Percentiles rank a stretch among this genome's conserved stretches.
phyloP scores from a whole-genome alignment of 1,140 invertebrate genomes.

The Meloidogyne floridensis region DNA sequence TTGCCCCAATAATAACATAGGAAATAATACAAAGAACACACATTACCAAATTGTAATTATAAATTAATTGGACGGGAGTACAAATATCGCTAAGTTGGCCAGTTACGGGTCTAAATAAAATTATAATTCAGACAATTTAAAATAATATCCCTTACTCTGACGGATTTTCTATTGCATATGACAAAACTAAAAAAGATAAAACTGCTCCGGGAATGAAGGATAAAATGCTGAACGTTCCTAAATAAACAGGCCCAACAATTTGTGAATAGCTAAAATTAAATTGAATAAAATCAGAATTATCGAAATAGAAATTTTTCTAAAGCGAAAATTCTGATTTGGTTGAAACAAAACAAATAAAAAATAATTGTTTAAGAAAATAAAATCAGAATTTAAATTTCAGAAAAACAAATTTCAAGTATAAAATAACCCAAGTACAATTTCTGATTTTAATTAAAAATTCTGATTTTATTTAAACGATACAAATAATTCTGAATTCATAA shows the following conservation, averaged over 20 bases:
- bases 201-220: conserved; percentile 16
- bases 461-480: no score
- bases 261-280: conserved; percentile 2
- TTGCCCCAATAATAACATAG: conserved; percentile 12
- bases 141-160: background rate
- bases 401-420: no score
- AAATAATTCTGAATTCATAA: no score
- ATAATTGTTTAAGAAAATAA: no score
- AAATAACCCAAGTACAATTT: no score
- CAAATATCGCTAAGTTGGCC: conserved; percentile 30
- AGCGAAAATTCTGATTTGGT: no score
- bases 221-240: background rate
- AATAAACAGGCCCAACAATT: conserved; percentile 15
- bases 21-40: conserved; percentile 16
- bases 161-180: conserved; percentile 13
- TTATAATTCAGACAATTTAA: background rate
- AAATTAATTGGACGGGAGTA: conserved; percentile 27
- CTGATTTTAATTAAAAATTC: no score
- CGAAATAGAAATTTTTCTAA: no score
- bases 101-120: conserved; percentile 16
- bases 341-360: no score
- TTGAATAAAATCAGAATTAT: background rate
- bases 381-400: no score
- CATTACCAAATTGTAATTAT: conserved; percentile 22
- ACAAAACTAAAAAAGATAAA: background rate